A percentile compares a stretch with the other conserved stretches of the same genome.
Conservation (phyloP, 2,113 vertebrate genomes). For the Microcebus griseorufus region DNA sequence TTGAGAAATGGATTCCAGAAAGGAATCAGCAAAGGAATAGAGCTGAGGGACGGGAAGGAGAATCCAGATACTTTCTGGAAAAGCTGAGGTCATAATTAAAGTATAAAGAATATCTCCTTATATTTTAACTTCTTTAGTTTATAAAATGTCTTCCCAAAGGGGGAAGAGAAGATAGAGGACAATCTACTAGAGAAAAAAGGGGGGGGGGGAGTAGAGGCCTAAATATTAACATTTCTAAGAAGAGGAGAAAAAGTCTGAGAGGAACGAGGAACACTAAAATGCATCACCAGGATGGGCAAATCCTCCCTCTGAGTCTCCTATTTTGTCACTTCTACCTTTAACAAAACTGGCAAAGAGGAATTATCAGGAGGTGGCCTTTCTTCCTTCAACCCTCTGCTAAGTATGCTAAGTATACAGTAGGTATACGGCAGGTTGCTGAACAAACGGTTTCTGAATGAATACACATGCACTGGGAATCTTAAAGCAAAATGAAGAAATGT, state of each 20-base stretch:
- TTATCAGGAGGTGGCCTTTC: neutral
- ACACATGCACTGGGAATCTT: neutral
- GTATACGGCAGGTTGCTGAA: neutral
- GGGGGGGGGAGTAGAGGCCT: neutral
- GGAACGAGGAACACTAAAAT: neutral
- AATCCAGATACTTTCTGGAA: neutral
- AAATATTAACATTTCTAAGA: neutral
- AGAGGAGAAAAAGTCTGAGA: neutral
- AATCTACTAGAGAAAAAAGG: too few relatives aligned
- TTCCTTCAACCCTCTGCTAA: neutral
- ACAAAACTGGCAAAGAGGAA: neutral
- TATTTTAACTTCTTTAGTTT: neutral
- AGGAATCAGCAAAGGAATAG: neutral
- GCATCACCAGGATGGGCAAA: neutral
- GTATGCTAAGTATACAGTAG: too few relatives aligned
- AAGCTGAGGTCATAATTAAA: neutral
- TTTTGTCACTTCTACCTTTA: neutral
- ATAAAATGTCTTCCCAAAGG: neutral
- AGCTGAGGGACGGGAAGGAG: neutral
- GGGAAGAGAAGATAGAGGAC: neutral
- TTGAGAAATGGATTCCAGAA: neutral
- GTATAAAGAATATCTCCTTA: neutral
- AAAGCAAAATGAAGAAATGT: neutral
- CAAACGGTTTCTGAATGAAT: neutral
- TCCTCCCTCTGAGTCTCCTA: neutral